Conservation (phyloP, 2,888 invertebrate species). For the Autographa gamma region DNA sequence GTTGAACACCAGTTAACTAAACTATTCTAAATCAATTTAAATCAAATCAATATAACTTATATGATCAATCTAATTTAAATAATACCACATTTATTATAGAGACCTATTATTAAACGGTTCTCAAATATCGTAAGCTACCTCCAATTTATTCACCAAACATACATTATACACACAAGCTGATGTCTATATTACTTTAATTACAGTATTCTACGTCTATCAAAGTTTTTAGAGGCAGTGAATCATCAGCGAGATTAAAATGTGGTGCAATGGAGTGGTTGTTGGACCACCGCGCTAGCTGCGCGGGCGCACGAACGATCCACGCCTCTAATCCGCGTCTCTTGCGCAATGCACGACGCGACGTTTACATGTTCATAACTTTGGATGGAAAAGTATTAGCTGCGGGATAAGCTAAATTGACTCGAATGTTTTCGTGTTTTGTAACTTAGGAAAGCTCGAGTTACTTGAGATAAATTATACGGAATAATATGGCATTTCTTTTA, state of each 20-base stretch:
- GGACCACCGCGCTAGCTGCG: slow-evolving; percentile 66
- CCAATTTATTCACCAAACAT: slow-evolving; percentile 19
- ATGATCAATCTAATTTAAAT: not conserved
- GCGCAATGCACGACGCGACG: slow-evolving; percentile 65
- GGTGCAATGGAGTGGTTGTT: slow-evolving; percentile 60
- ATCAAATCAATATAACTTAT: not conserved
- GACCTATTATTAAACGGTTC: not conserved
- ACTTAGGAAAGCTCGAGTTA: slow-evolving; percentile 21
- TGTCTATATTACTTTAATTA: slow-evolving; percentile 47
- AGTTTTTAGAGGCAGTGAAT: slow-evolving; percentile 59
- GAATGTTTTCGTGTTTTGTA: slow-evolving; percentile 16
- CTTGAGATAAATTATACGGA: not conserved
- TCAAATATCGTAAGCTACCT: slow-evolving; percentile 11
- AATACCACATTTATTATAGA: not conserved
- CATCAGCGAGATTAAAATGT: slow-evolving; percentile 59
- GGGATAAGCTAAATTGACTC: slow-evolving; percentile 45
- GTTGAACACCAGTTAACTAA: not conserved
- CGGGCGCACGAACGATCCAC: slow-evolving; percentile 68
- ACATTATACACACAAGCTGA: slow-evolving; percentile 18
- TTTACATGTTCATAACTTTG: slow-evolving; percentile 57
- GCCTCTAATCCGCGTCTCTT: slow-evolving; percentile 68
- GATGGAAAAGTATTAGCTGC: slow-evolving; percentile 50
- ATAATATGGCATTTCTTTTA: not conserved
- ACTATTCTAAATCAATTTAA: not conserved
- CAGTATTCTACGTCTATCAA: slow-evolving; percentile 45